These are phyloP conservation scores for Serrognathus titanus DNA, from an alignment of 2,888 invertebrate genomes.

Conservation along the genomic window DNA sequence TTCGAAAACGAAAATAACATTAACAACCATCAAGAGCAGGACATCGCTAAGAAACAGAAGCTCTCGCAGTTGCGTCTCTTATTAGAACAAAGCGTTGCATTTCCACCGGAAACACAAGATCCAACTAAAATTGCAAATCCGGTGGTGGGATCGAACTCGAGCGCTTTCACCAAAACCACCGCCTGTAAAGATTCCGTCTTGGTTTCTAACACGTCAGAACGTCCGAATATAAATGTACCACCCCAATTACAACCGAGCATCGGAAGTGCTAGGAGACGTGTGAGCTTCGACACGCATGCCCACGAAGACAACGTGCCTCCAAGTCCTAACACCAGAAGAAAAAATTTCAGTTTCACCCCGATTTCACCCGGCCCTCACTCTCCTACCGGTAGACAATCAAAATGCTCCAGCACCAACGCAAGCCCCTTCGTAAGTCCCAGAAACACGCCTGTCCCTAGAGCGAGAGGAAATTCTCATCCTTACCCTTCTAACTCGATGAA, in stretches of 20 bases:
- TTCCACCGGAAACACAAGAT: background rate
- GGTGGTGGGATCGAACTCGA: background rate
- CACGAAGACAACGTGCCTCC: slow-evolving; percentile 57
- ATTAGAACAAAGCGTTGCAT: slow-evolving; percentile 41
- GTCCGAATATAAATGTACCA: background rate
- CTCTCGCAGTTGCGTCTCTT: slow-evolving; percentile 71
- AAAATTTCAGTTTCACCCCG: slow-evolving; percentile 82
- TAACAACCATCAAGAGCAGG: slow-evolving; percentile 5
- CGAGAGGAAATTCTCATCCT: slow-evolving; percentile 57
- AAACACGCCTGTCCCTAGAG: slow-evolving; percentile 69
- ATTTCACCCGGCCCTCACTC: slow-evolving; percentile 78
- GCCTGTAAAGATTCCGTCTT: background rate
- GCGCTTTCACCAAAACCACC: background rate
- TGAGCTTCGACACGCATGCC: slow-evolving; percentile 56
- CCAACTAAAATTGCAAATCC: slow-evolving; percentile 5
- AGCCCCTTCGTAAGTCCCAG: slow-evolving; percentile 82
- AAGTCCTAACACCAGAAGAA: slow-evolving; percentile 72
- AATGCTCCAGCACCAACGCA: slow-evolving; percentile 65
- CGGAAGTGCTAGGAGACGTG: slow-evolving; percentile 48
- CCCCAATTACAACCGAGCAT: background rate
- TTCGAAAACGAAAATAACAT: slow-evolving; percentile 59
- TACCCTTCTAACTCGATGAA: slow-evolving; percentile 32
- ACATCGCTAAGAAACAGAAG: slow-evolving; percentile 44
- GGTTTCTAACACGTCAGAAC: background rate
- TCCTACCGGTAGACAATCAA: slow-evolving; percentile 54